Evolutionary conservation across 2,113 vertebrate species (phyloP).

Genomic region (Callochromis pleurospilus): DNA sequence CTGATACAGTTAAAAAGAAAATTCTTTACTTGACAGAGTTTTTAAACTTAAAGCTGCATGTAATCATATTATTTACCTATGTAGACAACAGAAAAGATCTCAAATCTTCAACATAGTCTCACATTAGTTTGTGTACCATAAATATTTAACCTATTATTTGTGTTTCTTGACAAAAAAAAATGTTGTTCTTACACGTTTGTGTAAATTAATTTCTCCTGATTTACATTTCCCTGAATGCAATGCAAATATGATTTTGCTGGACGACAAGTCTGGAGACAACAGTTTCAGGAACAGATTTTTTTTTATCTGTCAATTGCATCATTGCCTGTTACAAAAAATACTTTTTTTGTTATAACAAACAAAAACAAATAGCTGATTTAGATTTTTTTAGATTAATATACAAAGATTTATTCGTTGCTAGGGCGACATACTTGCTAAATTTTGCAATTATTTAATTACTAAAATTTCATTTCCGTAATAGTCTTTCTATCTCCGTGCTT

Average conservation of each 20-base stretch:
- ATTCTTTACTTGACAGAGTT: background rate
- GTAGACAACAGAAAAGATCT: fast-evolving
- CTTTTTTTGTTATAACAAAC: background rate
- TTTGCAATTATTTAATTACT: background rate
- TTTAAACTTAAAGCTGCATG: background rate
- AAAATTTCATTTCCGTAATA: background rate
- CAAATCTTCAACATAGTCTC: fast-evolving
- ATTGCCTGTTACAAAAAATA: background rate
- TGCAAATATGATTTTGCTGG: background rate
- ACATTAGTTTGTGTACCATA: fast-evolving
- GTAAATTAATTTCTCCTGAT: background rate
- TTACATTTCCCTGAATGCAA: background rate
- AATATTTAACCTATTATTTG: background rate
- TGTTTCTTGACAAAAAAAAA: background rate
- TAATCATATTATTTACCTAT: background rate
- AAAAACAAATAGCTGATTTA: background rate
- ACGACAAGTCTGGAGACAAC: background rate
- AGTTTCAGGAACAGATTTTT: background rate
- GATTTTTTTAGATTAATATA: background rate
- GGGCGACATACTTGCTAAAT: background rate
- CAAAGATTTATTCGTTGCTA: background rate
- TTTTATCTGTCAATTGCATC: background rate
- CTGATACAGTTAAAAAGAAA: background rate
- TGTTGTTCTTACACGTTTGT: fast-evolving
- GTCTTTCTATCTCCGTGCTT: background rate